Percentiles rank a stretch among this genome's conserved stretches.
phyloP scores from a whole-genome alignment of 23 tunicate species.

The Trididemnum nubilum region DNA sequence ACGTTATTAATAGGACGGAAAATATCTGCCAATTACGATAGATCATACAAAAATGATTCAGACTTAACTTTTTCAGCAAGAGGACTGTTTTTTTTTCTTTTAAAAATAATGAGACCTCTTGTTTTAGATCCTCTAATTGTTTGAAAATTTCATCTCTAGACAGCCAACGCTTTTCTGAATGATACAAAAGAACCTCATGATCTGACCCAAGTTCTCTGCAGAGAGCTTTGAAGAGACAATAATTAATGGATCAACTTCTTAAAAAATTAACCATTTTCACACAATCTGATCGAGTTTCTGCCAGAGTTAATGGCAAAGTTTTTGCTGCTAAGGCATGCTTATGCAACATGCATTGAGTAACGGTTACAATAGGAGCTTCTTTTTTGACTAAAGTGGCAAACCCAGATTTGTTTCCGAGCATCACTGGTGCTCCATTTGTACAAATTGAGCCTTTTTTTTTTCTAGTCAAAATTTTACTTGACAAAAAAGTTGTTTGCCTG shows the following conservation, averaged over 20 bases:
- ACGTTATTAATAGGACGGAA: constrained; percentile 30
- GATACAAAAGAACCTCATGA: constrained; percentile 37
- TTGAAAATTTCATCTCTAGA: constrained; percentile 35
- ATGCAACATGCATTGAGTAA: constrained; percentile 31
- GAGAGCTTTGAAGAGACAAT: constrained; percentile 18
- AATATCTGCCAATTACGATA: constrained; percentile 45
- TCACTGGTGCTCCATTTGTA: constrained; percentile 50
- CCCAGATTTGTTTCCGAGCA: constrained; percentile 48
- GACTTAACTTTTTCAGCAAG: constrained; percentile 37
- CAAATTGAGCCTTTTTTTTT: constrained; percentile 40
- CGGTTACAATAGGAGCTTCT: constrained; percentile 14
- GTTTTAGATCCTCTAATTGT: constrained; percentile 22
- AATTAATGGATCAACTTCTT: constrained; percentile 14
- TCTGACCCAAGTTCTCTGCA: constrained; percentile 29
- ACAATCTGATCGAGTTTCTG: constrained; percentile 11
- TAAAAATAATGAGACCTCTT: background rate
- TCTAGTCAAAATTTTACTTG: constrained; percentile 34
- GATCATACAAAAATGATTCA: constrained; percentile 16
- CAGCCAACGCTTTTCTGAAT: constrained; percentile 34
- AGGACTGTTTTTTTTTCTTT: background rate
- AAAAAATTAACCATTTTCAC: constrained; percentile 37
- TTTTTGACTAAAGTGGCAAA: constrained; percentile 42
- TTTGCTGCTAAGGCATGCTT: constrained; percentile 40
- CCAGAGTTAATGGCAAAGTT: constrained; percentile 13
- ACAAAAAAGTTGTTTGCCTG: constrained; percentile 37